Base-by-base conservation (phyloP, 2,113 vertebrate species). In the Colinus virginianus region DNA sequence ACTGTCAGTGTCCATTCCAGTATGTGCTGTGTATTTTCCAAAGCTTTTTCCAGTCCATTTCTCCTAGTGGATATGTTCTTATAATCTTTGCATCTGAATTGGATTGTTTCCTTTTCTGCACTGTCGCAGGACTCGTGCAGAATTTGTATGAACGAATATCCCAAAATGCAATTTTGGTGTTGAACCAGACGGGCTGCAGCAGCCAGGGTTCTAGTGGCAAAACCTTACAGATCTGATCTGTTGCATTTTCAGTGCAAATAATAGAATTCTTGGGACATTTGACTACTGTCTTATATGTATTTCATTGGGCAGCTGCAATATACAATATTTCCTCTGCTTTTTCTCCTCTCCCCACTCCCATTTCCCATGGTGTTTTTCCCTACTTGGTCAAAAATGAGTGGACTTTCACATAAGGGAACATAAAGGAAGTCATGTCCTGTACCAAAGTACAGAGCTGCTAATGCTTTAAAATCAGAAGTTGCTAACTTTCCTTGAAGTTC, bases 1-100 rank as follows among this genome's bases (percentile, higher is more conserved):
- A 0, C 1, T 76, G 17, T 78, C 67, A 32, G 2, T 71, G 4
- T 32, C 45, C 10, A 1, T 43, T 70, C 48, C 38, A 4, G 21
- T n/a, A 30, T 40, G 70, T 1, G 1, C 25, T 9, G 34, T 43
- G 7, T 43, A 5, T 32, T 70, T 55, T 12, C 23, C 38, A 15
- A 68, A 84, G 38, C 6, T 42, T 88, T 86, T 90, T 63, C 28
- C 21, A 49, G 1, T 38, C 26, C 25, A 32, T 46, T 86, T 62
- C 61, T 81, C 23, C 7, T 30, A 2, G 19, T 55, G 56, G 51
- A 25, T 59, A 34, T 84, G 56, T 42, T 45, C 16, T 70, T 49
- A 6, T 8, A 48, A 32, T 14, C 26, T 56, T 74, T 63, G 34
- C 10, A 11, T 80, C 90, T 70, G n/a, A 88, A 70, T 6, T 43